Evolutionary conservation across 1,140 invertebrate species (phyloP).

Genomic region (Leptonema lineaticorne): DNA sequence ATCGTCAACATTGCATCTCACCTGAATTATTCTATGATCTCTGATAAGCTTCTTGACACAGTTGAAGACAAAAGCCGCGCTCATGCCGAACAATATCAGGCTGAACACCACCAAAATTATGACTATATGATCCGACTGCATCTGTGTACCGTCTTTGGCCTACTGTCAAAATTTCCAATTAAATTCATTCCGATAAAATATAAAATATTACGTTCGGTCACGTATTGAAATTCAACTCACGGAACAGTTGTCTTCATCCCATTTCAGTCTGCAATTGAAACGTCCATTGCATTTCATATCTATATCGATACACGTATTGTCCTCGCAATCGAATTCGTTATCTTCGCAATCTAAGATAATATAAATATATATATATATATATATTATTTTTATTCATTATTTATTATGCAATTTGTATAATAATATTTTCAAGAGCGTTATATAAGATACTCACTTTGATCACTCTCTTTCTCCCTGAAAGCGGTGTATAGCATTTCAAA

Average conservation of each 20-base stretch:
- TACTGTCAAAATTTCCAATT: neutral
- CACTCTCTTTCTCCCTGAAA: constrained; percentile 62
- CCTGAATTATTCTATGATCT: constrained; percentile 82
- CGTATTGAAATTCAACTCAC: constrained; percentile 55
- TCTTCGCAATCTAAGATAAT: constrained; percentile 51
- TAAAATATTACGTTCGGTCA: neutral
- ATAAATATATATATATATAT: constrained; percentile 24
- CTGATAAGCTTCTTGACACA: constrained; percentile 79
- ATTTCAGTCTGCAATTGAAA: constrained; percentile 79
- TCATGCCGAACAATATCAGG: constrained; percentile 83
- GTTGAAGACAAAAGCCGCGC: constrained; percentile 81
- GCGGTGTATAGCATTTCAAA: constrained; percentile 76
- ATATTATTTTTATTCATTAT: neutral
- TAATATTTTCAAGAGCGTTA: too few species aligned
- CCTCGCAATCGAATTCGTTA: constrained; percentile 80
- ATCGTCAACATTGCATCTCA: too few species aligned
- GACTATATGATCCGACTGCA: constrained; percentile 68
- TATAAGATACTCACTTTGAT: constrained; percentile 42
- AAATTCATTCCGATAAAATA: neutral
- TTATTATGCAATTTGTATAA: neutral
- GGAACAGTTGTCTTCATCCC: constrained; percentile 75
- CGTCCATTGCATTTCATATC: constrained; percentile 71
- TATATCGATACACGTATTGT: constrained; percentile 76
- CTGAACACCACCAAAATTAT: constrained; percentile 89
- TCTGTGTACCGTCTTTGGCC: constrained; percentile 44